Evolutionary conservation across 2,797 vertebrate genomes (phyloP), one percentile per base, ranked within the genome.

Genomic region (Borostomias antarcticus): DNA sequence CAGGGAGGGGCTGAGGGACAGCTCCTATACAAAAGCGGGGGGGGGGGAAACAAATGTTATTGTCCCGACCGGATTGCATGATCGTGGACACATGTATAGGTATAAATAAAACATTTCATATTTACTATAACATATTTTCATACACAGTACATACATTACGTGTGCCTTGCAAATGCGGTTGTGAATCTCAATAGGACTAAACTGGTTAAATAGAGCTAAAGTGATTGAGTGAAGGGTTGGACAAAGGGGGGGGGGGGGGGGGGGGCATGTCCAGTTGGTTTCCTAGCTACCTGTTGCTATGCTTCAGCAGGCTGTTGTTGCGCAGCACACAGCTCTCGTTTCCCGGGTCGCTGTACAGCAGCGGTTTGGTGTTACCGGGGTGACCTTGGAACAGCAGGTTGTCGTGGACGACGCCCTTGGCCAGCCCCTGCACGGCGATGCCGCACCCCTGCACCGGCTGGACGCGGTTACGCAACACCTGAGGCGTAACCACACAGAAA

Each of bases 321-420:
- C 91, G 90, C 62, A 97, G 72, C 19, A 93, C 17, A 35, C 94
- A 96, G 53, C 91, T 90, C 48, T 92, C 86, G 68, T 92, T 92
- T 71, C 82, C 90, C 5, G 91, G 83, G 40, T 92, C 75, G 43
- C 91, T 86, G 70, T 93, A 90, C 37, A 96, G 86, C 68, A 95
- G 89, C 7, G 87, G 84, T 79, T 94, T 96, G 54, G 88, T 90
- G 75, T 88, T 88, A 30, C 79, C 80, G 9, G 89, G 86, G 69
- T 91, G 92, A 25, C 95, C 94, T 82, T 96, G 94, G 85, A 94
- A 98, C 83, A 97, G 89, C 58, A 94, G 73, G 70, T 96, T 98
- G 83, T 97, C 95, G 64, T 94, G 92, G 48, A 98, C 89, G 8
- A 92, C 72, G 32, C 94, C 95, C 84, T 93, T 94, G 32, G 92